phyloP scores from a whole-genome alignment of 1,140 invertebrate genomes.

The Drosophila elegans region DNA sequence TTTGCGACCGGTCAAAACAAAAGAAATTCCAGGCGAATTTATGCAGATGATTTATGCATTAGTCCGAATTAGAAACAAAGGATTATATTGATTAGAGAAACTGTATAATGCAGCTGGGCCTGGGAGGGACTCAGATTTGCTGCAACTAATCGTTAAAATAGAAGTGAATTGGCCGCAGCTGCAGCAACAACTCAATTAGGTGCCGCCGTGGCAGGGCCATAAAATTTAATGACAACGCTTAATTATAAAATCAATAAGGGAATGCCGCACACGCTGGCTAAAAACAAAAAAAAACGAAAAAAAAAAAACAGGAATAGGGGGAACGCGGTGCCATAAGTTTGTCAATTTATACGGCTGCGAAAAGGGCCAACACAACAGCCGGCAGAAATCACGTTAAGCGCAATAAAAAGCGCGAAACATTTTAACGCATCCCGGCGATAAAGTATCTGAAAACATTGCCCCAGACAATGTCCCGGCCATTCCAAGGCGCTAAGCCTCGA shows the following conservation, averaged over 20 bases:
- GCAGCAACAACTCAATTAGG: constrained; percentile 75
- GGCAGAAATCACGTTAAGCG: constrained; percentile 77
- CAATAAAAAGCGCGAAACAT: constrained; percentile 83
- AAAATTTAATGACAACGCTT: constrained; percentile 84
- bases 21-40: constrained; percentile 78
- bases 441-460: constrained; percentile 81
- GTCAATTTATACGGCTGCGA: constrained; percentile 71
- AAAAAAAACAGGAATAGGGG: constrained; percentile 3
- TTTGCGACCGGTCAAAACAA: constrained; percentile 44
- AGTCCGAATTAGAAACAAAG: constrained; percentile 43
- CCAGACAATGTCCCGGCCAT: constrained; percentile 64
- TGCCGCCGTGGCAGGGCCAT: constrained; percentile 45
- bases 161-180: constrained; percentile 34
- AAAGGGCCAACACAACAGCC: constrained; percentile 26
- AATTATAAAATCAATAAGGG: constrained; percentile 84
- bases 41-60: constrained; percentile 81
- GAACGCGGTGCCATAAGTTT: constrained; percentile 70
- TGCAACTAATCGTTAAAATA: constrained; percentile 32
- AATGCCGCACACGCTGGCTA: constrained; percentile 70
- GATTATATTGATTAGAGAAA: constrained; percentile 13
- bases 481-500: constrained; percentile 70
- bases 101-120: background rate
- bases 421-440: constrained; percentile 79
- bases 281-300: background rate
- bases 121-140: constrained; percentile 1